Evolutionary conservation across 2,888 invertebrate genomes (phyloP).

Genomic region (Lasioglossum lativentre): DNA sequence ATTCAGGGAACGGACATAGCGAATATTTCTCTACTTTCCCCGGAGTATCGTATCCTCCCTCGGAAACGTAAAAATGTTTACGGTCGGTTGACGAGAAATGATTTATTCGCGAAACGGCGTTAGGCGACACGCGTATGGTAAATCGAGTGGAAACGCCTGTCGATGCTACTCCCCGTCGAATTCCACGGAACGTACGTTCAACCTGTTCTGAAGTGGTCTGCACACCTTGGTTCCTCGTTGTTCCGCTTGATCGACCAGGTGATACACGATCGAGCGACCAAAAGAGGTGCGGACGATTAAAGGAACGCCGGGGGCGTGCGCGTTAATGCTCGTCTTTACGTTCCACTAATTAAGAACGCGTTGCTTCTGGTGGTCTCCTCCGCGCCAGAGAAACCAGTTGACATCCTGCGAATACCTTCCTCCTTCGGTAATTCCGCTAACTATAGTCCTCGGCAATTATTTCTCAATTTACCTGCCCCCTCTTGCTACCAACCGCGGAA

Average conservation of each 20-base stretch:
- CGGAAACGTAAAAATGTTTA: not conserved
- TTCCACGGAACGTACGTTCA: conserved; percentile 1
- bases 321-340: conserved; percentile 3
- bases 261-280: not conserved
- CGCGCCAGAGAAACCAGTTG: not conserved
- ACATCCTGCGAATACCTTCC: not conserved
- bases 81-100: not conserved
- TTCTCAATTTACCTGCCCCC: not conserved
- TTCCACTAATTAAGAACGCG: conserved; percentile 1
- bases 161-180: not conserved
- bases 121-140: not conserved
- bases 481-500: not conserved
- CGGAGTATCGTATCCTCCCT: not conserved
- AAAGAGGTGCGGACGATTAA: not conserved
- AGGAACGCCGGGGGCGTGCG: too few species aligned
- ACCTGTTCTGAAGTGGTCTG: conserved; percentile 30
- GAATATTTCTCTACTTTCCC: not conserved
- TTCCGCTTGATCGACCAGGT: not conserved
- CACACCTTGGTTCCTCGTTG: conserved; percentile 15
- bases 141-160: conserved; percentile 9
- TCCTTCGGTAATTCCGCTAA: not conserved
- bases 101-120: not conserved
- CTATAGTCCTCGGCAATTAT: not conserved
- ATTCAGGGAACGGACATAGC: not conserved
- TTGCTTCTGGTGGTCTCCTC: not conserved